Conservation (phyloP, 2,888 invertebrate genomes). For the Chrysolina haemoptera region DNA sequence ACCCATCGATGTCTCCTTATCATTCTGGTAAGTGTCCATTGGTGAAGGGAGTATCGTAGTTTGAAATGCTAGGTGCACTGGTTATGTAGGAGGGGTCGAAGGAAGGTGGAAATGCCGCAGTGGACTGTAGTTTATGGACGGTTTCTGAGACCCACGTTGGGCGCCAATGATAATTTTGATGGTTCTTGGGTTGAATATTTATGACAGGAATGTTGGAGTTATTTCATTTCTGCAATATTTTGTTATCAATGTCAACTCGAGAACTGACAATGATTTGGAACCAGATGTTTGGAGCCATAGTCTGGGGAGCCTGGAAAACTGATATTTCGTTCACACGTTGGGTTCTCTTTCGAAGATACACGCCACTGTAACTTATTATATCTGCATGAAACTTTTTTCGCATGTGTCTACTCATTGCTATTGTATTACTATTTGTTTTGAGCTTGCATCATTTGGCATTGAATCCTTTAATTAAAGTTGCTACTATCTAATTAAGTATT, state of each 20-base stretch:
- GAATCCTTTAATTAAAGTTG: conserved; percentile 62
- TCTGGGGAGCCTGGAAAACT: background rate
- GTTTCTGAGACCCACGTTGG: background rate
- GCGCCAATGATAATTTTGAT: background rate
- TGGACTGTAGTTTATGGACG: too few species aligned
- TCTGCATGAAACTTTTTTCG: conserved; percentile 56
- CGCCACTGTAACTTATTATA: conserved; percentile 61
- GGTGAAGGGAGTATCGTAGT: conserved; percentile 14
- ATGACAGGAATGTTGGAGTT: background rate
- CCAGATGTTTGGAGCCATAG: too few species aligned
- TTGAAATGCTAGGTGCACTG: background rate
- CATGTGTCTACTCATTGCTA: conserved; percentile 57
- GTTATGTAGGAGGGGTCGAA: background rate
- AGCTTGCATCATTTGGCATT: conserved; percentile 68
- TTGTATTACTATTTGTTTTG: conserved; percentile 47
- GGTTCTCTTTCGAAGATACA: conserved; percentile 32
- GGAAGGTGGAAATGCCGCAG: background rate
- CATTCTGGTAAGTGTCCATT: conserved; percentile 76
- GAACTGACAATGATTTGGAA: too few species aligned
- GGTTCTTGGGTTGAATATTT: too few species aligned
- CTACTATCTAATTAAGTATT: conserved; percentile 62
- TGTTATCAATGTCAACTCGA: too few species aligned
- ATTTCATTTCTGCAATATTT: too few species aligned
- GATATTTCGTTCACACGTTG: background rate
- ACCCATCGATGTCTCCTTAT: conserved; percentile 79